Evolutionary conservation across 2,797 vertebrate genomes (phyloP).

Genomic region (Prunella strophiata): DNA sequence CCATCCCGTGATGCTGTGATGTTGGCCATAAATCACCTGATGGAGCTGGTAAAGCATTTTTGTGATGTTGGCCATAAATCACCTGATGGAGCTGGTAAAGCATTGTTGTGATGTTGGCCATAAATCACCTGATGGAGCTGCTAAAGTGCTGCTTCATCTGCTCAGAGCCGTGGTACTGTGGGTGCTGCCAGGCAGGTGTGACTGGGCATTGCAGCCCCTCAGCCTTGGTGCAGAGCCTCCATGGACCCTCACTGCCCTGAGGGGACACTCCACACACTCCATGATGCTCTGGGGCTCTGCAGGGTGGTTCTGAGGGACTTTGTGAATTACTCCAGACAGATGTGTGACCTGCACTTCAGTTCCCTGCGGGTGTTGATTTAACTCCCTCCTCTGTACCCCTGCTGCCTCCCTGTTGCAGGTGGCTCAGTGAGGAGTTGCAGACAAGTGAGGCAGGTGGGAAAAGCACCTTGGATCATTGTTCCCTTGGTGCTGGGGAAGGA

Average conservation of each 20-base stretch:
- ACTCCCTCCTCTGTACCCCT: not conserved
- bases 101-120: constrained; percentile 80
- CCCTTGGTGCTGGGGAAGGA: not conserved
- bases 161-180: not conserved
- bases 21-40: constrained; percentile 91
- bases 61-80: constrained; percentile 88
- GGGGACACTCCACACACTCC: not conserved
- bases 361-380: not conserved
- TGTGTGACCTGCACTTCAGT: fast-evolving
- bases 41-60: constrained; percentile 84
- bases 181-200: not conserved
- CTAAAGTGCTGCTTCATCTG: constrained; percentile 67
- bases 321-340: not conserved
- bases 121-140: constrained; percentile 92
- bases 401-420: not conserved
- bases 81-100: constrained; percentile 90
- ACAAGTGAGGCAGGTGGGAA: not conserved
- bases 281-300: fast-evolving
- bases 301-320: not conserved
- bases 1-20: constrained; percentile 86
- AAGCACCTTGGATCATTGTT: fast-evolving
- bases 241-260: not conserved
- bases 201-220: fast-evolving
- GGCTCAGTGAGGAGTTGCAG: not conserved
- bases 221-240: fast-evolving